A percentile compares a stretch with the other conserved stretches of the same genome.
These are phyloP conservation scores for Noctua comes DNA, from an alignment of 2,888 invertebrate genomes.

Conservation along the genomic window DNA sequence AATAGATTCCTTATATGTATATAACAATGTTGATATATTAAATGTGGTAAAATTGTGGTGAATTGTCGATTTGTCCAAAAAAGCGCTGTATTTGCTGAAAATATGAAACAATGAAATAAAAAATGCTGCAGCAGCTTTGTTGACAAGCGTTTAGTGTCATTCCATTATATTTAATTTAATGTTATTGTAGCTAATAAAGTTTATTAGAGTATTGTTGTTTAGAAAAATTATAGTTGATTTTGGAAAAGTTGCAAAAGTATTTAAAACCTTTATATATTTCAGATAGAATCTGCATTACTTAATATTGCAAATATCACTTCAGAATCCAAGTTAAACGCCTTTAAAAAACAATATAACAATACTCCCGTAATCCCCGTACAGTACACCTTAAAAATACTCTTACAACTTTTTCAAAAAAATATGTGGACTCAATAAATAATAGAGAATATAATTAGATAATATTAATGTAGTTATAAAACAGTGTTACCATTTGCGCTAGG, in stretches of 20 bases:
- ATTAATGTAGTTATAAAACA: slow-evolving; percentile 50
- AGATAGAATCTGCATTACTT: not conserved
- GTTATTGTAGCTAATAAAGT: slow-evolving; percentile 56
- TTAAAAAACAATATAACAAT: not conserved
- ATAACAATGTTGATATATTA: slow-evolving; percentile 32
- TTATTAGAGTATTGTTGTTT: slow-evolving; percentile 55
- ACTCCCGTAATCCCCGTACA: not conserved
- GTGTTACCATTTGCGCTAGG: slow-evolving; percentile 70
- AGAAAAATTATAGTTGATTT: slow-evolving; percentile 51
- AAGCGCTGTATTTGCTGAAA: slow-evolving; percentile 41
- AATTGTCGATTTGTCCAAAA: slow-evolving; percentile 44
- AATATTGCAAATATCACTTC: not conserved
- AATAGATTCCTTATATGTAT: slow-evolving; percentile 39
- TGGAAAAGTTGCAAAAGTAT: slow-evolving; percentile 37
- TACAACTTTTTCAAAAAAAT: slow-evolving; percentile 41
- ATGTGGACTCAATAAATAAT: slow-evolving; percentile 60
- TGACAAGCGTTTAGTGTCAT: slow-evolving; percentile 61
- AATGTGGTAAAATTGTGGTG: slow-evolving; percentile 59
- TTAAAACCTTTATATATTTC: not conserved
- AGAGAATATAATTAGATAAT: slow-evolving; percentile 46
- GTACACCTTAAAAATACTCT: slow-evolving; percentile 43
- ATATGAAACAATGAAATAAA: slow-evolving; percentile 6
- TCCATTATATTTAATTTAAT: slow-evolving; percentile 56
- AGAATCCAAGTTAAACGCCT: not conserved
- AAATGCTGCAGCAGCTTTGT: slow-evolving; percentile 39